Evolutionary conservation across 1,140 invertebrate genomes (phyloP).

Genomic region (Wiebesia pumilae): DNA sequence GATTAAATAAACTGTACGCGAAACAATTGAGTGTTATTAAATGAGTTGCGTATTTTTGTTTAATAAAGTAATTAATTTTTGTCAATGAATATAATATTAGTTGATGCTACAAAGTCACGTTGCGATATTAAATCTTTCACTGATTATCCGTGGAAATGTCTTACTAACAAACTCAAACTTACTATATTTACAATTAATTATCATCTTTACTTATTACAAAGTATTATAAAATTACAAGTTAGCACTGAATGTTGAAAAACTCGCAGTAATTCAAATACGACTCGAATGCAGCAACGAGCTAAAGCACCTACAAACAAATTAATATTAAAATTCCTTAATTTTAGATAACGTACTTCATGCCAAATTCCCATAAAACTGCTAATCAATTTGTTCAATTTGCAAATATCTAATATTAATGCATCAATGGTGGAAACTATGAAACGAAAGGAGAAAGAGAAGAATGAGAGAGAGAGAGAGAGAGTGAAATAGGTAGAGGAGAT

Average conservation of each 20-base stretch:
- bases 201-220: neutral
- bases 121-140: neutral
- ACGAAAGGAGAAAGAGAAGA: neutral
- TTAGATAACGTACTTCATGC: neutral
- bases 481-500: slow-evolving; percentile 53
- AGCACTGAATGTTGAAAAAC: neutral
- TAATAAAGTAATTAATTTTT: neutral
- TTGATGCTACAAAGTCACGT: neutral
- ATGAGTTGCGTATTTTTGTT: neutral
- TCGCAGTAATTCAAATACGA: neutral
- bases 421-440: slow-evolving; percentile 8
- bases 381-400: slow-evolving; percentile 28
- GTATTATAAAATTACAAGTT: neutral
- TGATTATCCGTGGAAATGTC: neutral
- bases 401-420: slow-evolving; percentile 28
- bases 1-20: neutral
- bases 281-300: neutral
- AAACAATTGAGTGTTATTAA: neutral
- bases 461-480: slow-evolving; percentile 52
- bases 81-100: neutral
- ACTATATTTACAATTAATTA: neutral
- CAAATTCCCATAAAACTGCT: slow-evolving; percentile 16
- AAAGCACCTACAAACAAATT: neutral
- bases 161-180: neutral
- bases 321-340: slow-evolving; percentile 28